phyloP scores from a whole-genome alignment of 2,797 vertebrate genomes.

The Champsocephalus esox region DNA sequence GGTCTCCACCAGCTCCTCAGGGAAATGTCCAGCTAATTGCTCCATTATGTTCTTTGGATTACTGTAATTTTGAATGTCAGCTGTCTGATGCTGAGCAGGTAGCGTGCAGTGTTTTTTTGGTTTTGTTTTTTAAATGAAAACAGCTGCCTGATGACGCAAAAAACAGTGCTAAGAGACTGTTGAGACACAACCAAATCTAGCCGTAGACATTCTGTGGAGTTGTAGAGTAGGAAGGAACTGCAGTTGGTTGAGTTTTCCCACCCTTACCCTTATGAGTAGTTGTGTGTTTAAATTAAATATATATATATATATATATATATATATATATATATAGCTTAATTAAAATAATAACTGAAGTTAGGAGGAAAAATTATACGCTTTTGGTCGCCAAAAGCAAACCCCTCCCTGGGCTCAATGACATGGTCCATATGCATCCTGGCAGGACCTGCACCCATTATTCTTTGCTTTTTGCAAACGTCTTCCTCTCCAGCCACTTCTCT shows the following conservation, averaged over 20 bases:
- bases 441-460: conserved; percentile 13
- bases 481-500: conserved; percentile 10
- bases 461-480: conserved; percentile 23
- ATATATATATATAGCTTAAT: neutral
- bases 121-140: neutral
- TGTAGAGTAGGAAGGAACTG: neutral
- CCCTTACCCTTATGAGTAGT: neutral
- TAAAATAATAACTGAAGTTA: conserved; percentile 2
- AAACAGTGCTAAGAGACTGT: neutral
- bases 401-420: conserved; percentile 32
- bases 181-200: neutral
- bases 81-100: neutral
- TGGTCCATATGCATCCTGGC: conserved; percentile 39
- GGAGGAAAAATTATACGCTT: neutral
- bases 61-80: neutral
- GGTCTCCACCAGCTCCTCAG: too few species aligned
- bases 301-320: neutral
- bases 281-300: neutral
- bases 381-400: conserved; percentile 2
- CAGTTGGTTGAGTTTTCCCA: neutral
- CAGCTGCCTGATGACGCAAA: neutral
- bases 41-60: neutral
- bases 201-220: neutral
- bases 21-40: neutral
- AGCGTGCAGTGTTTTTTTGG: too few species aligned